A percentile compares a stretch with the other conserved stretches of the same genome.
Evolutionary conservation across 2,113 vertebrate species (phyloP).

Genomic region (Diadophis punctatus): DNA sequence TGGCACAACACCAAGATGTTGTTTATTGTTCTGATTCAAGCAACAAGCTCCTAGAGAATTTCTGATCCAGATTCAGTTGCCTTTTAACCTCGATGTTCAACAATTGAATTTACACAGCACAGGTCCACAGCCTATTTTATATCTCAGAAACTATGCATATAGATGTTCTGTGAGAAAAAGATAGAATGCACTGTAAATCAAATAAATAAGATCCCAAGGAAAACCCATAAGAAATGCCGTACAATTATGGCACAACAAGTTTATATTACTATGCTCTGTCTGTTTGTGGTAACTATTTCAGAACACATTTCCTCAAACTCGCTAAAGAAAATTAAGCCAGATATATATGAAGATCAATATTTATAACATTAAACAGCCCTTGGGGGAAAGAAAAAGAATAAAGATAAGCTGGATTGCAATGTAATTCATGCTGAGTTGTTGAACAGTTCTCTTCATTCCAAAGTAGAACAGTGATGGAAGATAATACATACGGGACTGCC

Average conservation of each 20-base stretch:
- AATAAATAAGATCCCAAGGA: neutral
- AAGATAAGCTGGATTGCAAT: slow-evolving; percentile 38
- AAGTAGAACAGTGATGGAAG: slow-evolving; percentile 37
- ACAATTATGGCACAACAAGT: neutral
- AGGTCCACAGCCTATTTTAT: neutral
- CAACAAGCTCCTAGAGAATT: neutral
- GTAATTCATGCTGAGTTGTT: slow-evolving; percentile 28
- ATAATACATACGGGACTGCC: slow-evolving; percentile 38
- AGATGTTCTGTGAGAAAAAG: neutral
- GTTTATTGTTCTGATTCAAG: neutral
- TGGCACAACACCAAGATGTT: neutral
- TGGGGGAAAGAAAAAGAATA: slow-evolving; percentile 30
- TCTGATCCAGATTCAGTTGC: neutral
- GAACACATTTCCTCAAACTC: neutral
- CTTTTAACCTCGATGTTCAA: neutral
- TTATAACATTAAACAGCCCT: slow-evolving; percentile 32
- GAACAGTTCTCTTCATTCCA: slow-evolving; percentile 50
- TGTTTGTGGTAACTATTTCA: neutral
- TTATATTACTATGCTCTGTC: neutral
- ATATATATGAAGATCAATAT: neutral
- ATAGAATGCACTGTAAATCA: neutral
- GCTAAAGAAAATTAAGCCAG: neutral
- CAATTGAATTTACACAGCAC: neutral
- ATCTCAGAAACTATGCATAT: neutral
- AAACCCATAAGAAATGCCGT: neutral